phyloP scores from a whole-genome alignment of 2,797 vertebrate species.

The Molossus alvarezi region DNA sequence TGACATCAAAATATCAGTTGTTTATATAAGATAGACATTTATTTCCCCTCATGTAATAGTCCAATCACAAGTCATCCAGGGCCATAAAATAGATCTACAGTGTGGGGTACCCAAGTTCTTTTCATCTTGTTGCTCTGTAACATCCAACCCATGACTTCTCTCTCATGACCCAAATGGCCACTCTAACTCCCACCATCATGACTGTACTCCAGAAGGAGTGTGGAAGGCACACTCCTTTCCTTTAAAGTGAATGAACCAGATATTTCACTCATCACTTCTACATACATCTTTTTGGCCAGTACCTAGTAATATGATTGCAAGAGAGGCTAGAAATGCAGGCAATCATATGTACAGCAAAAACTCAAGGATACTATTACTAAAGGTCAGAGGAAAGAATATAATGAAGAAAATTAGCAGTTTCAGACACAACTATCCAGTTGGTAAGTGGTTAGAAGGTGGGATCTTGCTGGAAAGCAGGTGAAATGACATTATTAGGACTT shows the following conservation, averaged over 20 bases:
- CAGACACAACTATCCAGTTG: neutral
- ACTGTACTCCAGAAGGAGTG: neutral
- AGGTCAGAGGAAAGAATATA: neutral
- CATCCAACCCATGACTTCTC: neutral
- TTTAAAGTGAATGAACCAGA: neutral
- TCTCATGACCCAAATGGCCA: neutral
- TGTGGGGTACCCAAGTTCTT: neutral
- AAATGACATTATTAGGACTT: neutral
- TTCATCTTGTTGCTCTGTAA: neutral
- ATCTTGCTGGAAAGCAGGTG: constrained; percentile 16
- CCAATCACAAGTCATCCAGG: neutral
- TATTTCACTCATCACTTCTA: constrained; percentile 25
- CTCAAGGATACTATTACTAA: neutral
- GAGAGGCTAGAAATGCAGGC: neutral
- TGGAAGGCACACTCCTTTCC: neutral
- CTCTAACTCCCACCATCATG: neutral
- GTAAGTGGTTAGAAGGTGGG: neutral
- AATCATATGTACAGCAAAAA: neutral
- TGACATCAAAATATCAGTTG: neutral
- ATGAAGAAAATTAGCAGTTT: neutral
- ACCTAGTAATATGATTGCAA: neutral
- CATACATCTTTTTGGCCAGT: neutral
- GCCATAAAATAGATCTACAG: neutral
- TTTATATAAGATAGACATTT: neutral
- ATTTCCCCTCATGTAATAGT: neutral